Base-by-base conservation (phyloP, 2,113 vertebrate genomes). In the Caracal caracal region DNA sequence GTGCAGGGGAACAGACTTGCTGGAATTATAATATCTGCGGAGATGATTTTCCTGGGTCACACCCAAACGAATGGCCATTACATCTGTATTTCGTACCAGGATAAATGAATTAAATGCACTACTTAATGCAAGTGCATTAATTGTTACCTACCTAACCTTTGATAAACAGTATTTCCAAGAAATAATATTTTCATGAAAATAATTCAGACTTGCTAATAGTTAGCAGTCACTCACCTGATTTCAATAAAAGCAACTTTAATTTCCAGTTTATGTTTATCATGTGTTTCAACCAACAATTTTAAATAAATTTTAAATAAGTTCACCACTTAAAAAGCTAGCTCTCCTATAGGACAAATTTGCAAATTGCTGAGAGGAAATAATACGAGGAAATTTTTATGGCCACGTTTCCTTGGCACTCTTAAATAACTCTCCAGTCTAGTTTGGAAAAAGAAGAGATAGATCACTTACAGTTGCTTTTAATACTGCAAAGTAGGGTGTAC, bases 221-320 rank as follows among this genome's bases (percentile, higher is more conserved):
- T 40, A n/a, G 75, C 70, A 81, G 17, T 65, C 33, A 87, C 20
- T 85, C 63, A 71, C 24, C 51, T 83, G n/a, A 93, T 88, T 85
- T 94, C 80, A 83, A 68, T 79, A 63, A 84, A 80, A 86, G 10
- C 13, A 81, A 65, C 65, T 84, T 90, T 28, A 40, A 86, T 89
- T 22, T 95, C 30, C 15, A 87, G 11, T 88, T 90, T 93, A 35
- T 63, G 84, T n/a, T 83, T 71, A 26, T 15, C 6, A 1, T 51
- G 13, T 78, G 6, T n/a, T 90, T 93, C 80, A 81, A 35, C 30
- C 16, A 92, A 40, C 33, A 53, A 5, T 70, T 93, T 83, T 75
- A 88, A 88, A 90, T 47, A 88, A 59, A 22, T 59, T 59, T 59
- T 59, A 59, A 59, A 2, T 59, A 20, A 59, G 61, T 16, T 88